phyloP scores from a whole-genome alignment of 2,797 vertebrate species.

The Buphagus erythrorhynchus region DNA sequence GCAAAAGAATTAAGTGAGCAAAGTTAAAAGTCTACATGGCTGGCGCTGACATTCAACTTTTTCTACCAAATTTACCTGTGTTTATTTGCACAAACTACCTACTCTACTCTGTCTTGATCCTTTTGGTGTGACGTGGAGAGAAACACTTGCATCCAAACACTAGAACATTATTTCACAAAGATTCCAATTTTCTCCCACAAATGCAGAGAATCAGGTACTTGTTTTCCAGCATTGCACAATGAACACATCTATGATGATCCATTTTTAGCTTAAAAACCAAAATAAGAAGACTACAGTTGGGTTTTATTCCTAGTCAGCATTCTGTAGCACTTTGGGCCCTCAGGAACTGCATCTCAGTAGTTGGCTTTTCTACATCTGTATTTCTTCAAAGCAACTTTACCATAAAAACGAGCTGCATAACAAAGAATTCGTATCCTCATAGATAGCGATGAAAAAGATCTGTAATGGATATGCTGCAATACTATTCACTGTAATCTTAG shows the following conservation, averaged over 20 bases:
- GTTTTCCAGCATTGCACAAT: not conserved
- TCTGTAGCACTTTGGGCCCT: not conserved
- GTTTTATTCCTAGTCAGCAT: not conserved
- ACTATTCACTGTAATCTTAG: not conserved
- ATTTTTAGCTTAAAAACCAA: not conserved
- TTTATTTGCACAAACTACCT: not conserved
- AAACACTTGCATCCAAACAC: not conserved
- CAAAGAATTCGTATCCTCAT: accelerated
- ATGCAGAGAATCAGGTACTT: not conserved
- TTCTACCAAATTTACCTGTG: not conserved
- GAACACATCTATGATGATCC: not conserved
- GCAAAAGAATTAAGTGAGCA: not conserved
- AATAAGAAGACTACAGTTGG: accelerated
- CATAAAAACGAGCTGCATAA: not conserved
- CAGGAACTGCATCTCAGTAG: not conserved
- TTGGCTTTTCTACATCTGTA: not conserved
- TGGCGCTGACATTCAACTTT: not conserved
- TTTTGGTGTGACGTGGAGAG: accelerated
- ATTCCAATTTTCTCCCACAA: not conserved
- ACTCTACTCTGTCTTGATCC: not conserved
- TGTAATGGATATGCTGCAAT: not conserved
- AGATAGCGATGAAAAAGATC: not conserved
- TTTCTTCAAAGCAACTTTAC: not conserved
- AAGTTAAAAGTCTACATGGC: not conserved
- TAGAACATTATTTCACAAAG: not conserved